Base-by-base conservation (phyloP, 2,888 invertebrate species). In the Drosophila testacea region DNA sequence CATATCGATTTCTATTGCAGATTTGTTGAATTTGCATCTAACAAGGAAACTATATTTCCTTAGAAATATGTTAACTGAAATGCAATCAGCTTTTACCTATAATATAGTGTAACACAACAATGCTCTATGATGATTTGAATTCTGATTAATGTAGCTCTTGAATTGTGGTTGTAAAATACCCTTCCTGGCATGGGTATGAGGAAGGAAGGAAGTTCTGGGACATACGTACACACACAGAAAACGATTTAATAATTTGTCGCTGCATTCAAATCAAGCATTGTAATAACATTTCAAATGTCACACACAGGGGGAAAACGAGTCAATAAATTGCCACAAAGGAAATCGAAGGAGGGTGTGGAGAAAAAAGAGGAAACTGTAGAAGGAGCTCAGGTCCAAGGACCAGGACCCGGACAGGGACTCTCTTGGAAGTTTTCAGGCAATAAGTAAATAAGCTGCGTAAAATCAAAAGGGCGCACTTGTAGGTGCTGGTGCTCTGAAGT, bases 391-490 rank as follows among this genome's bases (percentile, higher is more conserved):
- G 32, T 30, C 13, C 10, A 32, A 6, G 6, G 6, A 11, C 47
- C 7, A 16, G 6, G 1, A n/a, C 46, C 36, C 30, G 11, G 52
- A 4, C 4, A 16, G 34, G 32, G 32, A 55, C 34, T 32, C 46
- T 39, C 60, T 61, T 54, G 82, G 59, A 84, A 75, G 73, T 73
- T 88, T 83, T 72, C 83, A 77, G 71, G 64, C 81, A 71, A 83
- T 88, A 88, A 86, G 89, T 72, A 90, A 85, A 88, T 85, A 85
- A 85, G 84, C 84, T 88, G 69, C 67, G 78, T 71, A 83, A 88
- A 84, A 88, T 88, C 90, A 90, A 87, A 90, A 60, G 88, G 66
- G 62, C 47, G 57, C 73, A 72, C 81, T 77, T 67, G 55, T 52
- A 62, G 62, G 50, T 57, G 46, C 56, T 68, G 61, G 13, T 44